A percentile compares a stretch with the other conserved stretches of the same genome.
phyloP scores from a whole-genome alignment of 1,140 invertebrate genomes.

The Euura saliciscinereae region DNA sequence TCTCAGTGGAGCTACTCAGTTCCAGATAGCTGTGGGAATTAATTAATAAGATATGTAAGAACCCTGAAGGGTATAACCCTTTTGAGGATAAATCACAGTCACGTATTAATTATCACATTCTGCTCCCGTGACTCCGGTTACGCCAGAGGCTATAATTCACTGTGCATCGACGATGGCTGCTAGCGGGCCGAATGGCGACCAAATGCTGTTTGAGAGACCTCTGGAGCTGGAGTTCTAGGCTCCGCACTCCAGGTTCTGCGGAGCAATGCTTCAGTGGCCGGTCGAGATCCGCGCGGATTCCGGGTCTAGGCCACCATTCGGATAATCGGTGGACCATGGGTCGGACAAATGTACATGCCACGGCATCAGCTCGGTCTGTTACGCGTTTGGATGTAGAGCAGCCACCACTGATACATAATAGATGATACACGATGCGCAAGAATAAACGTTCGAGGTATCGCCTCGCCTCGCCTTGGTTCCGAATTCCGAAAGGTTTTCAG shows the following conservation, averaged over 20 bases:
- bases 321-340: not conserved
- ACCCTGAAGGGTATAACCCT: not conserved
- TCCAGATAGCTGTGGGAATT: not conserved
- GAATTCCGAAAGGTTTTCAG: too few relatives aligned
- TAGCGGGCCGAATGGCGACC: not conserved
- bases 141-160: not conserved
- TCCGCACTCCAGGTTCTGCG: not conserved
- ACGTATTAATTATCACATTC: conserved; percentile 4
- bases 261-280: not conserved
- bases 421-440: not conserved
- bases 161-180: not conserved
- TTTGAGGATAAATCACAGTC: not conserved
- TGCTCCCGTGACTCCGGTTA: not conserved
- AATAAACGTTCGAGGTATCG: too few relatives aligned
- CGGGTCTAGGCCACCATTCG: not conserved
- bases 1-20: too few relatives aligned
- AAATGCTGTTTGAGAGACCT: not conserved
- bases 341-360: not conserved
- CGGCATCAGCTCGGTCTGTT: not conserved
- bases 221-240: not conserved
- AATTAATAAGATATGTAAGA: conserved; percentile 4
- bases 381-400: too few relatives aligned
- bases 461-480: too few relatives aligned
- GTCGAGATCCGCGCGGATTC: not conserved
- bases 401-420: not conserved